Evolutionary conservation across 2,888 invertebrate species (phyloP).

Genomic region (Dascillus cervinus): DNA sequence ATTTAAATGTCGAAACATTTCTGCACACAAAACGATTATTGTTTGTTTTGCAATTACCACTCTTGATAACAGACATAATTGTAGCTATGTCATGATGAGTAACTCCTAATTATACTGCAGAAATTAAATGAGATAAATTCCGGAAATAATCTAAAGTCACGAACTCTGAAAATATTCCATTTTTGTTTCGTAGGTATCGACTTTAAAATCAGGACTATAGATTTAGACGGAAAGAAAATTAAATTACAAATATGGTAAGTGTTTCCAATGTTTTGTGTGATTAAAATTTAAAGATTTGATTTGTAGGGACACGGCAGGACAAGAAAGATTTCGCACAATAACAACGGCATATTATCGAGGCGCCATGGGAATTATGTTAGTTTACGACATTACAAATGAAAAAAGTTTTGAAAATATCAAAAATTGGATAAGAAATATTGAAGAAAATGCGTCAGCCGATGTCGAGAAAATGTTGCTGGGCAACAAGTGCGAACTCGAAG

Average conservation of each 20-base stretch:
- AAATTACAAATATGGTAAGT: constrained; percentile 96
- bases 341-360: constrained; percentile 99
- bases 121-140: constrained; percentile 3
- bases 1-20: too few species aligned
- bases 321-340: constrained; percentile 97
- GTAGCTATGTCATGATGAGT: constrained; percentile 1
- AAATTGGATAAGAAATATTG: constrained; percentile 98
- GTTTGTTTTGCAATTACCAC: too few species aligned
- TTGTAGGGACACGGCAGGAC: constrained; percentile 96
- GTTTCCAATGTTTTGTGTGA: constrained; percentile 28
- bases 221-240: constrained; percentile 96
- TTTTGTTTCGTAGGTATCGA: constrained; percentile 90
- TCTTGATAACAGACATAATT: too few species aligned
- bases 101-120: constrained; percentile 3
- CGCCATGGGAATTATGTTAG: constrained; percentile 99
- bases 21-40: too few species aligned
- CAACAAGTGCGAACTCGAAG: constrained; percentile 97
- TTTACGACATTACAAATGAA: constrained; percentile 98
- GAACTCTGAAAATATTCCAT: too few species aligned
- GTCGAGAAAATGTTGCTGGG: constrained; percentile 99
- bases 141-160: not conserved
- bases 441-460: constrained; percentile 97
- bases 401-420: constrained; percentile 99
- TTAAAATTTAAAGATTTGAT: too few species aligned
- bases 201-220: constrained; percentile 98